Evolutionary conservation across 2,888 invertebrate species (phyloP).

Genomic region (Platynereis dumerilii): DNA sequence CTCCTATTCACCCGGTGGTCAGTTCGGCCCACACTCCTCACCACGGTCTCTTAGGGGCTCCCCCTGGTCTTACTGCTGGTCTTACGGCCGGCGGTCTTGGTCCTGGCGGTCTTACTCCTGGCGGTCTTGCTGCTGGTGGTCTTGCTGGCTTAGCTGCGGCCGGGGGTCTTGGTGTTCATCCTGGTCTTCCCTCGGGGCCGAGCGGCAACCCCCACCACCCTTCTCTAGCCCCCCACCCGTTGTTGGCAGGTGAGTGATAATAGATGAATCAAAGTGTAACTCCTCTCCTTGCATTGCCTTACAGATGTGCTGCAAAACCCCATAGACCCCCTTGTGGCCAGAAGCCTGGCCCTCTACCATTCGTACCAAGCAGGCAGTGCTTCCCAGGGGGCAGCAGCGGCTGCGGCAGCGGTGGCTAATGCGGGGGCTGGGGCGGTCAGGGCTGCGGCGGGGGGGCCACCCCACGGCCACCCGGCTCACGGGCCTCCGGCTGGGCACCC

Average conservation of each 20-base stretch:
- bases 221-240: too few relatives aligned
- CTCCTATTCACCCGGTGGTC: neutral
- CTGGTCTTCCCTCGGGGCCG: too few relatives aligned
- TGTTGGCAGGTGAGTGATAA: too few relatives aligned
- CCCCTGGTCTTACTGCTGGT: too few relatives aligned
- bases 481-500: neutral
- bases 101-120: too few relatives aligned
- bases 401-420: conserved; percentile 6
- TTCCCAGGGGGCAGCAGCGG: conserved; percentile 11
- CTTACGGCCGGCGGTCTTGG: too few relatives aligned
- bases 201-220: too few relatives aligned
- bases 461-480: neutral
- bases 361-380: conserved; percentile 20
- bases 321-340: conserved; percentile 21
- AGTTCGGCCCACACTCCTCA: conserved; percentile 9
- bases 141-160: too few relatives aligned
- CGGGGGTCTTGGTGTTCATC: too few relatives aligned
- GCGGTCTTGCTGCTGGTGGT: too few relatives aligned
- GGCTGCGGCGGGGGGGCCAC: conserved; percentile 9
- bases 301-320: conserved; percentile 22
- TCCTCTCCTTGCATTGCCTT: conserved; percentile 8
- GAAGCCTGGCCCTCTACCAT: conserved; percentile 23
- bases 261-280: too few relatives aligned
- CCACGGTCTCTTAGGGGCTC: conserved; percentile 11
- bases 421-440: neutral